Base-by-base conservation (phyloP, 2,113 vertebrate species). In the Catharus minimus region DNA sequence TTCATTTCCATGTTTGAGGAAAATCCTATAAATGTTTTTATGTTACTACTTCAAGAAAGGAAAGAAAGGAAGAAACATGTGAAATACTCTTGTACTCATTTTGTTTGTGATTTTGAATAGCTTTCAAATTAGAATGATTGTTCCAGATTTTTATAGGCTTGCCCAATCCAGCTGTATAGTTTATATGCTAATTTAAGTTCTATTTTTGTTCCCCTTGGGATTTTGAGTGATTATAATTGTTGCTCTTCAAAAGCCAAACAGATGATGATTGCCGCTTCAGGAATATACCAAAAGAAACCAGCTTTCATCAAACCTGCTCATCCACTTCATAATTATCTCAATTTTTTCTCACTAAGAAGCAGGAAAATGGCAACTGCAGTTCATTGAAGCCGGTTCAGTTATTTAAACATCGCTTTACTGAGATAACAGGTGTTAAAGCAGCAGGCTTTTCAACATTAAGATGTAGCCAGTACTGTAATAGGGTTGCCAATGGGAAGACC, bases 141-240 rank as follows among this genome's bases (percentile, higher is more conserved):
- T 92, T 89, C 91, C 96, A 95, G 96, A 97, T 97, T 98, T 97
- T 98, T 97, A 97, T 97, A 97, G 96, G 97, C 96, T 97, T 97
- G 97, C 96, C 96, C 97, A 97, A 98, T 97, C 97, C 98, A 98
- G 98, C 98, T 98, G 98, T 98, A 98, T 98, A 98, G 98, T 98
- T 98, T 98, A 98, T 97, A 98, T 98, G 98, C 97, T 98, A 98
- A 98, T 98, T 96, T 97, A 97, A 97, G 96, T 98, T 97, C 98
- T 98, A 98, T 98, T 98, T 98, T 98, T 98, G 97, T 97, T 98
- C 97, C 96, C 97, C 94, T 97, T 97, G 97, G 97, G 98, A 97
- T 97, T 98, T 98, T 97, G 98, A 98, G 98, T 98, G 98, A 98
- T 98, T 98, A 98, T 98, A 98, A 98, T 98, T 98, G 98, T 98